A percentile compares a stretch with the other conserved stretches of the same genome.
Conservation (phyloP, 2,113 vertebrate species). For the Mobula birostris region DNA sequence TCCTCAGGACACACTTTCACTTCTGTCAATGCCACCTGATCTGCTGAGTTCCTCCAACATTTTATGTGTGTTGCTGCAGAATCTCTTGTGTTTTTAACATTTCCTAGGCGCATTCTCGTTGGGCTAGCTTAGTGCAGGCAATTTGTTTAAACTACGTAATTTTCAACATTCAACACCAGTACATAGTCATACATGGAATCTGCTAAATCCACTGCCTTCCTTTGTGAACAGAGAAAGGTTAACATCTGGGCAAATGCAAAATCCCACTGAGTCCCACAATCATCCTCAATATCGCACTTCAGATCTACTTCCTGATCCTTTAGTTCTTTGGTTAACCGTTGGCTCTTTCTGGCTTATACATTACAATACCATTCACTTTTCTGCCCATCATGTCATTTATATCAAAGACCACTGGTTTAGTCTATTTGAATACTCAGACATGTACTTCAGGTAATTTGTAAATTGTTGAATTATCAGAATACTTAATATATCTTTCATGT, state of each 20-base stretch:
- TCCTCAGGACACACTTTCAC: too few relatives aligned
- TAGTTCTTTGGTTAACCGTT: background rate
- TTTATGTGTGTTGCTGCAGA: too few relatives aligned
- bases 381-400: background rate
- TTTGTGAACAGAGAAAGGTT: too few relatives aligned
- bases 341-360: background rate
- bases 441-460: background rate
- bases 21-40: too few relatives aligned
- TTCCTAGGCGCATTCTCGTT: background rate
- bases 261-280: too few relatives aligned
- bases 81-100: background rate
- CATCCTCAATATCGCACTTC: too few relatives aligned
- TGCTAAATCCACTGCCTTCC: too few relatives aligned
- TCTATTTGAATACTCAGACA: background rate
- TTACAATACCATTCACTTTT: background rate
- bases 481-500: background rate
- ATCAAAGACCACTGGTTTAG: background rate
- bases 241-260: too few relatives aligned
- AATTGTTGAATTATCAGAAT: background rate
- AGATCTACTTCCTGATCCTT: background rate
- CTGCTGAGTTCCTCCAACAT: too few relatives aligned
- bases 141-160: background rate
- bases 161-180: too few relatives aligned
- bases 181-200: too few relatives aligned
- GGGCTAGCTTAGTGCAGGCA: background rate